Evolutionary conservation across 2,113 vertebrate species (phyloP).

Genomic region (Serinus canaria): DNA sequence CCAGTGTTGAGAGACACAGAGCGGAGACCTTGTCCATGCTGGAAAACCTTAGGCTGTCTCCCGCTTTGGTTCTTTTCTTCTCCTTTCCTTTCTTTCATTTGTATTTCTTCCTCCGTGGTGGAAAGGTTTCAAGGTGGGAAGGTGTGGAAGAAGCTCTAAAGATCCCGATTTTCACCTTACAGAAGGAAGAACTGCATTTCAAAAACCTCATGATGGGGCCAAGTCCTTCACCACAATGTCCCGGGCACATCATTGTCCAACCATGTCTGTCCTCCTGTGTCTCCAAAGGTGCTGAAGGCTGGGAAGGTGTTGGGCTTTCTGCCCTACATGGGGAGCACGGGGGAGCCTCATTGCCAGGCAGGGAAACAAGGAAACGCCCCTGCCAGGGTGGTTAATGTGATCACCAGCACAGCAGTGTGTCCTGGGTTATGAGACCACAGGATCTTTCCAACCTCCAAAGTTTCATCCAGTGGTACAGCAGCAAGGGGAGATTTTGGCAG

Average conservation of each 20-base stretch:
- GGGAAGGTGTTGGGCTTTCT: not conserved
- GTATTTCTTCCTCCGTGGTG: not conserved
- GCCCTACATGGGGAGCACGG: not conserved
- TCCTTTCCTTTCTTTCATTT: not conserved
- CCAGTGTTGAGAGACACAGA: not conserved
- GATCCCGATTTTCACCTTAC: conserved; percentile 73
- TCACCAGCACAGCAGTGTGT: accelerated
- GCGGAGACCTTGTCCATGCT: not conserved
- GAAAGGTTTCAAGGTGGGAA: not conserved
- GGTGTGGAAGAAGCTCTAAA: conserved; percentile 39
- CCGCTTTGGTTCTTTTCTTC: not conserved
- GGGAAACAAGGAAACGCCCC: not conserved
- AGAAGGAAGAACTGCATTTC: conserved; percentile 64
- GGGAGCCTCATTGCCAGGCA: accelerated
- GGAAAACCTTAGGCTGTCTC: not conserved
- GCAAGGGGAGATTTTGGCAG: not conserved
- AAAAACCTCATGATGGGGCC: not conserved
- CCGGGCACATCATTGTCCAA: accelerated
- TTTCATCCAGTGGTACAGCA: accelerated
- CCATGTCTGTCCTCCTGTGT: accelerated
- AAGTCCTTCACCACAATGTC: not conserved
- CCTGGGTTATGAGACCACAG: not conserved
- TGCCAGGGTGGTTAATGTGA: not conserved
- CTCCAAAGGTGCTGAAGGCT: not conserved
- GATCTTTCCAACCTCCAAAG: not conserved